Percentiles rank a stretch among this genome's conserved stretches.
phyloP scores from a whole-genome alignment of 2,888 invertebrate genomes.

The Scelioninae gen. 2 region DNA sequence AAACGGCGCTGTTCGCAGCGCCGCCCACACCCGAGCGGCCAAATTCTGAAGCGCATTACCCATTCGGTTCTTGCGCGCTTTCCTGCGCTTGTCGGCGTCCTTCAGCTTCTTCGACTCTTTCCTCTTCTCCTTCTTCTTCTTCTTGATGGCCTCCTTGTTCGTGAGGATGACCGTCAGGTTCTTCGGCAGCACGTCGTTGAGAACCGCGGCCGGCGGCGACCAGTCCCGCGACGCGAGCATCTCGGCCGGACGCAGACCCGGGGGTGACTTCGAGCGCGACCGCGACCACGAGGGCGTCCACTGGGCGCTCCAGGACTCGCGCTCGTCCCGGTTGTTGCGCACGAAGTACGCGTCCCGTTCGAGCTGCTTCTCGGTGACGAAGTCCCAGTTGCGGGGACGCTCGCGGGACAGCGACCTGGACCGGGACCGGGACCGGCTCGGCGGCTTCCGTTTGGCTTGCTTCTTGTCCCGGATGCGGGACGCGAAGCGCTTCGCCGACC shows the following conservation, averaged over 20 bases:
- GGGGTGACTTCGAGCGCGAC: conserved; percentile 77
- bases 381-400: conserved; percentile 71
- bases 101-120: conserved; percentile 75
- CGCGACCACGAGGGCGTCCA: conserved; percentile 79
- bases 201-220: conserved; percentile 79
- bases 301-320: conserved; percentile 71
- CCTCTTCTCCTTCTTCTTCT: conserved; percentile 76
- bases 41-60: no score
- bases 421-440: conserved; percentile 67
- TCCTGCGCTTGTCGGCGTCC: conserved; percentile 71
- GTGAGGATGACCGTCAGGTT: conserved; percentile 79
- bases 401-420: conserved; percentile 64
- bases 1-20: no score
- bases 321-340: conserved; percentile 63
- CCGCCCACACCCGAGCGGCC: no score
- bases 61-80: conserved; percentile 76
- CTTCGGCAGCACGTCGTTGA: conserved; percentile 75
- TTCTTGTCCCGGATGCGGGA: conserved; percentile 72
- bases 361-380: conserved; percentile 63
- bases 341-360: conserved; percentile 65
- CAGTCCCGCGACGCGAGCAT: conserved; percentile 71
- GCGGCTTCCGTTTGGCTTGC: conserved; percentile 71
- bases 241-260: conserved; percentile 61
- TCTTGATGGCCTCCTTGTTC: conserved; percentile 77
- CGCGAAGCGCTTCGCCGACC: conserved; percentile 67